Evolutionary conservation across 2,797 vertebrate species (phyloP), one percentile per base, ranked within the genome.

Genomic region (Sciaenops ocellatus): DNA sequence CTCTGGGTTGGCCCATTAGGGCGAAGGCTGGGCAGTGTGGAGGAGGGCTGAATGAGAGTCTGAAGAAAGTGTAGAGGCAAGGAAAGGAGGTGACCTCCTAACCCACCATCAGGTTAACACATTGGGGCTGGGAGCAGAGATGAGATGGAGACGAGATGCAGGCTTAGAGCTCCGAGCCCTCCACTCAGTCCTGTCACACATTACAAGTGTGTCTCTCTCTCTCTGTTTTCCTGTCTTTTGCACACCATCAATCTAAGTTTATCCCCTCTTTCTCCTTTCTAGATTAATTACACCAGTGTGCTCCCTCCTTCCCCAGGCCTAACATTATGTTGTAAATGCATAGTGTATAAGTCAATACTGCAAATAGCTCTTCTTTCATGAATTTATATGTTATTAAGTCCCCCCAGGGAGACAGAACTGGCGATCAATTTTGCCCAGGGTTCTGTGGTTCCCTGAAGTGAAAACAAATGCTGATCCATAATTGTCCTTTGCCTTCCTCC

Each of bases 271-370:
- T 86, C 84, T 87, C 78, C 85, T 82, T 73, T 82, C 86, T 48
- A 93, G 93, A 95, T 95, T 95, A 95, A 95, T 95, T 94, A 94
- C 93, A 93, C 86, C 89, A 55, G 78, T 66, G 86, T 87, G 89
- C 79, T 80, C 56, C 80, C 78, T 89, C 75, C 85, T 87, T 92
- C 89, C 89, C 87, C 90, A 87, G 94, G 87, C 92, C 87, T 87
- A 93, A 95, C 95, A 95, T 93, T 93, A 93, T 85, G 90, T 93
- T 95, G 95, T 95, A 95, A 95, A 95, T 93, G 93, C 87, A 94
- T 90, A 94, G 90, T 94, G 94, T 94, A 93, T 90, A 91, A 91
- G 93, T 95, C 95, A 95, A 95, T 95, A 96, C 87, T 78, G 88
- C 93, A 95, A 95, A 95, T 92, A 93, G 94, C 89, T 89, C 90